These are phyloP conservation scores for Hirtodrosophila trivittata DNA, from an alignment of 2,888 invertebrate species.

Conservation along the genomic window DNA sequence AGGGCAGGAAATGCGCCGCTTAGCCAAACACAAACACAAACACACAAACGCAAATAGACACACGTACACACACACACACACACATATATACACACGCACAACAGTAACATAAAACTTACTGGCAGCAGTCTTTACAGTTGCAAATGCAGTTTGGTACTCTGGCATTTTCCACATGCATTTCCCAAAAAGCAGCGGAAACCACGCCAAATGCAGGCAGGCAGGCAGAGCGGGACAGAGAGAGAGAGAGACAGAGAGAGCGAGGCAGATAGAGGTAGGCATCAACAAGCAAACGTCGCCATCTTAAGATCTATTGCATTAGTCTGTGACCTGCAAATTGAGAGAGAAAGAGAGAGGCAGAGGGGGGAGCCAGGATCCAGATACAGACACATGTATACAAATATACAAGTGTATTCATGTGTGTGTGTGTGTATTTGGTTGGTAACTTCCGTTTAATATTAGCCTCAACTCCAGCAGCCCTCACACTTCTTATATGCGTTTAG, in stretches of 20 bases:
- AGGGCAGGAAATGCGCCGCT: slow-evolving; percentile 77
- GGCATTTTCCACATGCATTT: slow-evolving; percentile 79
- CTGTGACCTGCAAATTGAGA: slow-evolving; percentile 51
- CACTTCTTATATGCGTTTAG: slow-evolving; percentile 75
- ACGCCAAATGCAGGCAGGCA: slow-evolving; percentile 70
- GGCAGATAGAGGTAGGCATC: too few relatives aligned
- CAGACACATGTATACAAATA: slow-evolving; percentile 5
- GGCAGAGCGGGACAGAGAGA: too few relatives aligned
- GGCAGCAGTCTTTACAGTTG: slow-evolving; percentile 41
- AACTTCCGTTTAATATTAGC: slow-evolving; percentile 78
- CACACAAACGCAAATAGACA: slow-evolving; percentile 18
- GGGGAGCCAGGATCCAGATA: slow-evolving; percentile 3
- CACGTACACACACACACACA: slow-evolving; percentile 15
- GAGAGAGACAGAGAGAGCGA: too few relatives aligned
- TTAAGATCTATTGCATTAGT: slow-evolving; percentile 70
- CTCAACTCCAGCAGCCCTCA: too few relatives aligned
- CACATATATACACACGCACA: neutral
- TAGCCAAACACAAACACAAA: slow-evolving; percentile 58
- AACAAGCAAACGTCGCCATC: slow-evolving; percentile 42
- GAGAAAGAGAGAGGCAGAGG: neutral
- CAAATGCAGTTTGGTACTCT: slow-evolving; percentile 66
- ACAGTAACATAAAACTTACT: too few relatives aligned
- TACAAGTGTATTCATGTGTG: slow-evolving; percentile 3
- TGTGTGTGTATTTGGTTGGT: slow-evolving; percentile 12
- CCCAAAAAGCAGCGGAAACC: slow-evolving; percentile 77